Conservation (phyloP, 2,888 invertebrate species). For the Cephus runcator region DNA sequence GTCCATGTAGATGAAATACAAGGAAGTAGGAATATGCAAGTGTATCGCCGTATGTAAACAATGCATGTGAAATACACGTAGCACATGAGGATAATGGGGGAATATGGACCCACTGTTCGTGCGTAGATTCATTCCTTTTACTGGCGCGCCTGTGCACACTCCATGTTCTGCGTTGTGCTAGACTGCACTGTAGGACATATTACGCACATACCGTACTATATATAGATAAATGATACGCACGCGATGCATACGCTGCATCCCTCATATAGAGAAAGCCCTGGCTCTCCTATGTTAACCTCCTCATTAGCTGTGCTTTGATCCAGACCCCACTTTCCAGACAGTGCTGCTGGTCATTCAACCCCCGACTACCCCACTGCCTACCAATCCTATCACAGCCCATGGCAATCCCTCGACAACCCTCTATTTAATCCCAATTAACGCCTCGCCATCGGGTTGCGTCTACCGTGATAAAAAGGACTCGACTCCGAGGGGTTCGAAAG, state of each 20-base stretch:
- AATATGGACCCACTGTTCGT: background rate
- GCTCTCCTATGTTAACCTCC: constrained; percentile 36
- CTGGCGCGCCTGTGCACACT: background rate
- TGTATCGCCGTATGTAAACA: background rate
- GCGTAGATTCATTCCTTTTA: background rate
- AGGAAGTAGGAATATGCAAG: background rate
- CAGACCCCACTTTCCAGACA: constrained; percentile 39
- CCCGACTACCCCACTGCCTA: constrained; percentile 20
- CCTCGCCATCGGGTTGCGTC: constrained; percentile 14
- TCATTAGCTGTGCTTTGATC: constrained; percentile 49
- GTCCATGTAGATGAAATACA: background rate
- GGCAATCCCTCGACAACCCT: constrained; percentile 39
- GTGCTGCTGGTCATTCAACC: constrained; percentile 22
- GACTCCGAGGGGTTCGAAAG: constrained; percentile 1
- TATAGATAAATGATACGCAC: background rate
- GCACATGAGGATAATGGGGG: background rate
- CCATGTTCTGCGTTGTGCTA: background rate
- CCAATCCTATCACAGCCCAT: background rate
- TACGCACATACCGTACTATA: background rate
- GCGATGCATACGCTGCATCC: background rate
- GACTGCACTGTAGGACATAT: background rate
- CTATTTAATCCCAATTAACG: constrained; percentile 42
- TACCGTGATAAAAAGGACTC: constrained; percentile 7
- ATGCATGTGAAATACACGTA: background rate
- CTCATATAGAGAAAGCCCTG: background rate